These are phyloP conservation scores for Coregonus ussuriensis DNA, from an alignment of 2,797 vertebrate genomes.

Conservation along the genomic window DNA sequence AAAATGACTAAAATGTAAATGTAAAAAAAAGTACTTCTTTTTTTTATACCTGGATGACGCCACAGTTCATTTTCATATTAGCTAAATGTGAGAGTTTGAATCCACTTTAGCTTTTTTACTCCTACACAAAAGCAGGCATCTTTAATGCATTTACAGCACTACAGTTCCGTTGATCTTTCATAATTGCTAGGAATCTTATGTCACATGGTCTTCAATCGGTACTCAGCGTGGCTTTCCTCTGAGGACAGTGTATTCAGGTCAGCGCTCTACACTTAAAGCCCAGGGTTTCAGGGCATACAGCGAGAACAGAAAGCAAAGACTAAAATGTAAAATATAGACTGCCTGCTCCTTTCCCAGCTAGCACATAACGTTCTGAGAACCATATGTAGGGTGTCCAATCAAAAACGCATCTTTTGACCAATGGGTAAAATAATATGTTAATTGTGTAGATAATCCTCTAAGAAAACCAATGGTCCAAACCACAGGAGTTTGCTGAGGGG, in stretches of 20 bases:
- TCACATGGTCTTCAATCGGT: slow-evolving; percentile 8
- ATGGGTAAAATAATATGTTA: no score
- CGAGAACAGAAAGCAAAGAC: slow-evolving; percentile 7
- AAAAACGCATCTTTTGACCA: no score
- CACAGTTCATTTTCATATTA: background rate
- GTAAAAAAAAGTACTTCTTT: background rate
- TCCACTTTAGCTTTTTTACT: background rate
- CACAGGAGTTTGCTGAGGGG: no score
- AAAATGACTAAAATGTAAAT: no score
- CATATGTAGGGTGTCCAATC: no score
- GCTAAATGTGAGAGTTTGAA: background rate
- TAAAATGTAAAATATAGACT: background rate
- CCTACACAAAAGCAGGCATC: background rate
- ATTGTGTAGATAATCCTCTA: no score
- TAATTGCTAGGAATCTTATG: slow-evolving; percentile 5
- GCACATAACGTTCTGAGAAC: no score
- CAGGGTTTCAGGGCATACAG: slow-evolving; percentile 16
- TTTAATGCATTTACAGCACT: background rate
- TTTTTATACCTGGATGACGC: background rate
- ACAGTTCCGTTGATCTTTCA: slow-evolving; percentile 1
- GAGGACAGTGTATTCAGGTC: slow-evolving; percentile 15
- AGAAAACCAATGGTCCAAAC: no score
- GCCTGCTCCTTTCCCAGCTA: background rate
- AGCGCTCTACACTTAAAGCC: slow-evolving; percentile 10
- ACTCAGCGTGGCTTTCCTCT: slow-evolving; percentile 14